Base-by-base conservation (phyloP, 2,797 vertebrate species). In the Pseudochaenichthys georgianus region DNA sequence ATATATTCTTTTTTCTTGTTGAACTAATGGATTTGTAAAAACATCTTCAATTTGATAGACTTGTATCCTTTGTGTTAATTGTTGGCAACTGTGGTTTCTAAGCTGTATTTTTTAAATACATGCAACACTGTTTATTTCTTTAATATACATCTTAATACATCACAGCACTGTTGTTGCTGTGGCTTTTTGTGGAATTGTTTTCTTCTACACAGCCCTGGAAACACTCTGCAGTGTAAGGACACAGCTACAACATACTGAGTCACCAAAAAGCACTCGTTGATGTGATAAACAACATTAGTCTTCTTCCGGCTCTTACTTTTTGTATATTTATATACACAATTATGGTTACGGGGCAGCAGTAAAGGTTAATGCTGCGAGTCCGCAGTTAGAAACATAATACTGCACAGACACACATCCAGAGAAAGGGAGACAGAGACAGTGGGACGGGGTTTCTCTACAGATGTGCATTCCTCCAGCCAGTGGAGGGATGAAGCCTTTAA, bases 381-480 rank as follows among this genome's bases (percentile, higher is more conserved):
- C 9, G 9, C 23, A 45, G 60, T 64, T 65, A 55, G 47, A 57
- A 61, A 75, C 28, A 66, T 38, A 75, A 72, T 53, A 52, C 48
- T 28, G 15, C 31, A 50, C 23, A 61, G 5, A 31, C 61, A 59
- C 17, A 31, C 34, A 59, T 13, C 65, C 16, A 66, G 41, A 65
- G 58, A 59, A 5, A n/a, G 17, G n/a, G 50, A 48, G 51, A 21
- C 4, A 34, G 50, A 73, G 73, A 80, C 52, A 65, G 72, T 52
- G 77, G 79, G 80, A 84, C 2, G 16, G 72, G 88, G 65, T 76
- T 72, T 66, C 38, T 12, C 68, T 92, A 84, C 89, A 93, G 90
- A 92, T 92, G 90, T 90, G 89, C 91, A 90, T 93, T 92, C 92
- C 91, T 90, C 23, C 76, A 81, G 61, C 73, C 81, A 80, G 82